Conservation (phyloP, 2,797 vertebrate species). For the Rhinella marina region DNA sequence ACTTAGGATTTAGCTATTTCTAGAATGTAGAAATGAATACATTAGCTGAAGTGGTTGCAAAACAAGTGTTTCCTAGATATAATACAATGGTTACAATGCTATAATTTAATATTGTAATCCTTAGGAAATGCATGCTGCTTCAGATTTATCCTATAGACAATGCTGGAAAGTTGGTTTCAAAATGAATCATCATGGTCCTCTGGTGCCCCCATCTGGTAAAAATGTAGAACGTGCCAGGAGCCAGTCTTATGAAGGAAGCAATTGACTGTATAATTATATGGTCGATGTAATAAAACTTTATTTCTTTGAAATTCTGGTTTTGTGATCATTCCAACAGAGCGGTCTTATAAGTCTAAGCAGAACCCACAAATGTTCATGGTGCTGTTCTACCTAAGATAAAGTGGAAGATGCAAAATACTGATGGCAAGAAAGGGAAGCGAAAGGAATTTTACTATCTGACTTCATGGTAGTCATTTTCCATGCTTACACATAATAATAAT, state of each 20-base stretch:
- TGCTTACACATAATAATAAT: too few species aligned
- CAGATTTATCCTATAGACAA: neutral
- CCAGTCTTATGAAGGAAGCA: neutral
- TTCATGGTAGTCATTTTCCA: neutral
- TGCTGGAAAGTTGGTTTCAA: neutral
- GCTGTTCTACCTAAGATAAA: neutral
- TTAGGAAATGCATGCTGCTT: neutral
- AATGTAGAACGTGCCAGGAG: neutral
- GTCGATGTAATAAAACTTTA: neutral
- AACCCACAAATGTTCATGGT: neutral
- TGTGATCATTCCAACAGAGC: neutral
- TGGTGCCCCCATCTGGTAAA: conserved; percentile 49
- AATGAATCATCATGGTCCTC: conserved; percentile 22
- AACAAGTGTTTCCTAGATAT: conserved; percentile 7
- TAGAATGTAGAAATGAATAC: conserved; percentile 9
- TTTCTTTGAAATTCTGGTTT: neutral
- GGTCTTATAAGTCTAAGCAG: neutral
- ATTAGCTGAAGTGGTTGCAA: neutral
- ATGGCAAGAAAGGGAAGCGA: neutral
- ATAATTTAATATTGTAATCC: conserved; percentile 15
- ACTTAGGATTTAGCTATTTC: conserved; percentile 32
- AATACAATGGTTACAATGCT: conserved; percentile 8
- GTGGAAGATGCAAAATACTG: neutral
- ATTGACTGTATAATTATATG: neutral
- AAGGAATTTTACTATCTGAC: neutral